Evolutionary conservation across 2,888 invertebrate genomes (phyloP).

Genomic region (Ennomos erosarius): DNA sequence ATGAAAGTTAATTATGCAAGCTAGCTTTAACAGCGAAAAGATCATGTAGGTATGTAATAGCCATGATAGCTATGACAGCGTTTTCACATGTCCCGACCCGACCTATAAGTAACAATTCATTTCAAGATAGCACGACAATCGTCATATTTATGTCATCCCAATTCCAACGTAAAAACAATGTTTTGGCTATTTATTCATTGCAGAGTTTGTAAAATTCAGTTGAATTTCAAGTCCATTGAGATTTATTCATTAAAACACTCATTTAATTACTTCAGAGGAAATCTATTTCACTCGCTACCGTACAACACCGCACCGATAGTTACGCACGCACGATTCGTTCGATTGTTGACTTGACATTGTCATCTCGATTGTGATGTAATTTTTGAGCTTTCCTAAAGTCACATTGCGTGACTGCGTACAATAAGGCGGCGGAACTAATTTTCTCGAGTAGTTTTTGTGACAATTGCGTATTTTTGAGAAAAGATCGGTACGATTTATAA

Average conservation of each 20-base stretch:
- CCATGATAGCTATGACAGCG: too few species aligned
- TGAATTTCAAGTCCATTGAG: too few species aligned
- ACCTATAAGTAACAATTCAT: too few species aligned
- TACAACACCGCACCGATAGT: constrained; percentile 54
- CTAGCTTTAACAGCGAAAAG: too few species aligned
- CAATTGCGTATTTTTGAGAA: constrained; percentile 14
- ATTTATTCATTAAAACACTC: neutral
- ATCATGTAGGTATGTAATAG: too few species aligned
- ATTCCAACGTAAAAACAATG: too few species aligned
- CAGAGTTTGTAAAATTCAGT: neutral
- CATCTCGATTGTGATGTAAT: constrained; percentile 28
- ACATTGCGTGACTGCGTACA: constrained; percentile 32
- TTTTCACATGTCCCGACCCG: too few species aligned
- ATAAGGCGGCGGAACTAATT: constrained; percentile 35
- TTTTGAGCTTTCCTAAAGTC: constrained; percentile 25
- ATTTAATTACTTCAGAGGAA: constrained; percentile 29
- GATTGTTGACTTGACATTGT: constrained; percentile 34
- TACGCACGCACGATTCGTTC: constrained; percentile 46
- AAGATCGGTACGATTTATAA: constrained; percentile 32
- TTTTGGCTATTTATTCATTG: too few species aligned
- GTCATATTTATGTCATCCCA: too few species aligned
- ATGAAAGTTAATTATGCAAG: too few species aligned
- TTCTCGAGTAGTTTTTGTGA: constrained; percentile 27
- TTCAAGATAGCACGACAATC: too few species aligned
- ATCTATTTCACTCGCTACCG: constrained; percentile 61